Conservation (phyloP, 2,888 invertebrate species). For the Lepidonotus clava region DNA sequence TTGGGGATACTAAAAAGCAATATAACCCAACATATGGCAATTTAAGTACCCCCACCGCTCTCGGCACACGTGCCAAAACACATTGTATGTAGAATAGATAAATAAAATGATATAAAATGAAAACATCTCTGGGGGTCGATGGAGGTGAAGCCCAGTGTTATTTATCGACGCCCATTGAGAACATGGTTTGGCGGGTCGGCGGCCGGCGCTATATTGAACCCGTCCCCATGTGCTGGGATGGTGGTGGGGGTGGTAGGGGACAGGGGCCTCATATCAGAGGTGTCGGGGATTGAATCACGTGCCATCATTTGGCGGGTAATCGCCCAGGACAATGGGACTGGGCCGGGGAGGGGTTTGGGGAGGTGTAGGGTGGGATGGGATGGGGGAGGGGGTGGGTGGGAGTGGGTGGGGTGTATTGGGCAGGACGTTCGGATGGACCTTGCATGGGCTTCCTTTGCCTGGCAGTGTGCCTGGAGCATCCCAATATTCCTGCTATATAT, state of each 20-base stretch:
- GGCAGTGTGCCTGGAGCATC: no score
- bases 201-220: not conserved
- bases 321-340: not conserved
- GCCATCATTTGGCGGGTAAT: conserved; percentile 28
- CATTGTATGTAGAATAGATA: no score
- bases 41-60: no score
- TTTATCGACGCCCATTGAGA: not conserved
- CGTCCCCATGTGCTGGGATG: not conserved
- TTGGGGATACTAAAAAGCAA: not conserved
- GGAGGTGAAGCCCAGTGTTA: not conserved
- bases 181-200: not conserved
- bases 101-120: not conserved
- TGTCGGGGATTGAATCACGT: conserved; percentile 25
- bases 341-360: not conserved
- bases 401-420: not conserved
- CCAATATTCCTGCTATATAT: no score
- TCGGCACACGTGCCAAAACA: no score
- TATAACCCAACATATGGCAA: no score
- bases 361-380: not conserved
- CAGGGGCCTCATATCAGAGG: not conserved
- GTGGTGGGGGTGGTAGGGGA: not conserved
- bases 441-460: not conserved
- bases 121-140: not conserved
- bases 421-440: not conserved
- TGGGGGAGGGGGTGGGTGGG: not conserved